phyloP scores from a whole-genome alignment of 2,888 invertebrate genomes.

The Phymatocera aterrima region DNA sequence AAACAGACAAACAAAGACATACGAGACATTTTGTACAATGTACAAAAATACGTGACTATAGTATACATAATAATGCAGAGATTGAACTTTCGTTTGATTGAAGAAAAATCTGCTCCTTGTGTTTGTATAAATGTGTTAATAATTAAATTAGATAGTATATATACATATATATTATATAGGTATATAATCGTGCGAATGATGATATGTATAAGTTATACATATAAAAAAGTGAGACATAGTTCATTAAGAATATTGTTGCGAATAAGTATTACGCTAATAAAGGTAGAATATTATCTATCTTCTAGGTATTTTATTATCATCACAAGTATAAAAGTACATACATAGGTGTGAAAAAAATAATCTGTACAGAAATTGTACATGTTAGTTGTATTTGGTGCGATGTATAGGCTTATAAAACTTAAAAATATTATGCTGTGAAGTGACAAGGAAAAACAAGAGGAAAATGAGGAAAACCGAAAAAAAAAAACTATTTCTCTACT shows the following conservation, averaged over 20 bases:
- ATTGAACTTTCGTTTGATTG: neutral
- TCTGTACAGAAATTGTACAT: conserved; percentile 49
- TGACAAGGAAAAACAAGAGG: conserved; percentile 50
- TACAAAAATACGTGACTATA: conserved; percentile 36
- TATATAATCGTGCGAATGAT: conserved; percentile 39
- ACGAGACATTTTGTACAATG: conserved; percentile 29
- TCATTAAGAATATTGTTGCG: conserved; percentile 37
- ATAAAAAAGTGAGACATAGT: conserved; percentile 45
- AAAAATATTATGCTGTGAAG: conserved; percentile 52
- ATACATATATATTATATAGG: too few species aligned
- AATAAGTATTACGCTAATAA: conserved; percentile 37
- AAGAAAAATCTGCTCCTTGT: conserved; percentile 18
- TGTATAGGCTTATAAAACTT: conserved; percentile 53
- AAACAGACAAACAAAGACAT: neutral
- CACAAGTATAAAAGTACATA: conserved; percentile 31
- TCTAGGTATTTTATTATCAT: conserved; percentile 43
- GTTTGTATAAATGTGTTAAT: conserved; percentile 36
- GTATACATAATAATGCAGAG: too few species aligned
- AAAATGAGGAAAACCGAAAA: conserved; percentile 52
- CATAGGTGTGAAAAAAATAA: conserved; percentile 38
- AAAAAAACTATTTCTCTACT: conserved; percentile 65
- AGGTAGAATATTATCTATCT: conserved; percentile 33
- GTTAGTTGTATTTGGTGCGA: conserved; percentile 44
- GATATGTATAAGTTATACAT: too few species aligned
- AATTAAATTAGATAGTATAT: conserved; percentile 13